Percentiles rank a stretch among this genome's conserved stretches.
phyloP scores from a whole-genome alignment of 2,888 invertebrate species.

The Hecatera dysodea region DNA sequence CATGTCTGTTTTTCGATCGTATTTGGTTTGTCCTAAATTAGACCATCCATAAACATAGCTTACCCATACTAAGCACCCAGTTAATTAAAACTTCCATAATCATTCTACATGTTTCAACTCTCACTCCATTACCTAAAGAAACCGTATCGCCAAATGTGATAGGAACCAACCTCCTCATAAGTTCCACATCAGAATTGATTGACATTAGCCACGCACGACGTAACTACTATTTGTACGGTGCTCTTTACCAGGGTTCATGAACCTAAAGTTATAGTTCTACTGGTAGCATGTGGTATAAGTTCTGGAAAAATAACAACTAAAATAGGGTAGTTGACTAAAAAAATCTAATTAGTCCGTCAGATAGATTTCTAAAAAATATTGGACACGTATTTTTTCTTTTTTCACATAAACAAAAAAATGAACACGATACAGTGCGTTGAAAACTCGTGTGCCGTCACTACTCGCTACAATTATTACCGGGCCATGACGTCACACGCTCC shows the following conservation, averaged over 20 bases:
- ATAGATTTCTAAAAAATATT: too few species aligned
- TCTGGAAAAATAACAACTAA: too few species aligned
- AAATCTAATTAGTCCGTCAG: too few species aligned
- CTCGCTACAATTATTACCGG: too few species aligned
- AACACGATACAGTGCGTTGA: too few species aligned
- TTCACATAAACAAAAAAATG: too few species aligned
- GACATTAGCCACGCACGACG: constrained; percentile 56
- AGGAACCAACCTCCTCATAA: constrained; percentile 48
- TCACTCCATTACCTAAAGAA: constrained; percentile 46
- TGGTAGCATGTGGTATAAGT: neutral
- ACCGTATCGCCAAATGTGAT: constrained; percentile 56
- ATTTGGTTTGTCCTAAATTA: constrained; percentile 17
- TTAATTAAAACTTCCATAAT: constrained; percentile 51
- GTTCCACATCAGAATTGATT: constrained; percentile 60
- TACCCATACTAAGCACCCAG: constrained; percentile 24
- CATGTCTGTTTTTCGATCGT: neutral
- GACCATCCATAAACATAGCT: constrained; percentile 9
- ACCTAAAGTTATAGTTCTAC: neutral
- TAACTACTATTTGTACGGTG: constrained; percentile 51
- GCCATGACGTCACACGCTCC: too few species aligned
- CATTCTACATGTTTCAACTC: constrained; percentile 34
- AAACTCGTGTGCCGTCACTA: too few species aligned
- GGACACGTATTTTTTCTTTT: too few species aligned
- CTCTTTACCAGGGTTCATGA: constrained; percentile 32
- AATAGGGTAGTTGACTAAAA: too few species aligned